phyloP scores from a whole-genome alignment of 1,140 invertebrate species.

The Papilio helenus region DNA sequence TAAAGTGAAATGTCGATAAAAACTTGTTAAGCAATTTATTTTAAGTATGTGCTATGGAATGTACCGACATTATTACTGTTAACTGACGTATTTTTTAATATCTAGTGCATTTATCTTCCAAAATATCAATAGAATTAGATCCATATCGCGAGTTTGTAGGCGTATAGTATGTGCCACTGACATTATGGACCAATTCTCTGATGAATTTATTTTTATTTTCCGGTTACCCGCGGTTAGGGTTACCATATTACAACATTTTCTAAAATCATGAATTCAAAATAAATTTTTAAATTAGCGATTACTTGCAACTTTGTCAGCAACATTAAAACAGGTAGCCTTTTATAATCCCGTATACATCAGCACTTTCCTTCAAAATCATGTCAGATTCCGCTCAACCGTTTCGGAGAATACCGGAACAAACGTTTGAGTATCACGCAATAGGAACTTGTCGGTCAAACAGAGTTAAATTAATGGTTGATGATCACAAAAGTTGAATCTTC shows the following conservation, averaged over 20 bases:
- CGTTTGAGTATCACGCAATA: neutral
- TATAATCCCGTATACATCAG: too few relatives aligned
- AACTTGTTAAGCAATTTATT: neutral
- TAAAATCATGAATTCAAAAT: neutral
- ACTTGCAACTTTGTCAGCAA: too few relatives aligned
- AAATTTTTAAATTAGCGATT: too few relatives aligned
- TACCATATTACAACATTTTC: neutral
- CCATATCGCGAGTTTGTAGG: neutral
- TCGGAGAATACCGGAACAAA: neutral
- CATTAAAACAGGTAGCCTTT: too few relatives aligned
- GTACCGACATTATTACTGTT: neutral
- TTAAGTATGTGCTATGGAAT: neutral
- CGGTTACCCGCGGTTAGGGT: slow-evolving; percentile 2
- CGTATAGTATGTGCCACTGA: slow-evolving; percentile 1
- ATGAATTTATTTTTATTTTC: slow-evolving; percentile 31
- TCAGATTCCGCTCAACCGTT: too few relatives aligned
- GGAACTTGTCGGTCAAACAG: neutral
- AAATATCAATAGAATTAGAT: slow-evolving; percentile 5
- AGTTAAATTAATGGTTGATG: too few relatives aligned
- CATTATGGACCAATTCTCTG: slow-evolving; percentile 16
- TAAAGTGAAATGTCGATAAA: neutral
- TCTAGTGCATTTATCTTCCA: neutral
- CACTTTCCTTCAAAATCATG: too few relatives aligned
- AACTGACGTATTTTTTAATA: slow-evolving; percentile 18
- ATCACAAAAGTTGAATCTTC: neutral